Percentiles rank a stretch among this genome's conserved stretches.
Conservation (phyloP, 1,140 invertebrate species). For the Lordiphosa mommai region DNA sequence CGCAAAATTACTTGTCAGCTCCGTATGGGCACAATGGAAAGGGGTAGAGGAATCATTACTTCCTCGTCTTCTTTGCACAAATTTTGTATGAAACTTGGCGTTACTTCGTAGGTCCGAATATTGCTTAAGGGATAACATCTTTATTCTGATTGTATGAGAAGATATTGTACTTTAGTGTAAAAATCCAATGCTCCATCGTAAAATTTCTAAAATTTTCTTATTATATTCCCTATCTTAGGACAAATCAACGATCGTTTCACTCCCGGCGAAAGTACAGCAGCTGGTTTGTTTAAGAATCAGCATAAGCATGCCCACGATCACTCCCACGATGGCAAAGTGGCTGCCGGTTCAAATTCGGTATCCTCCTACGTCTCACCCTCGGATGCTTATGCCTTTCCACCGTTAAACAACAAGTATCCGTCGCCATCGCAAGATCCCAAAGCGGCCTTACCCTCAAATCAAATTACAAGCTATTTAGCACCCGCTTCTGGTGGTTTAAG, state of each 20-base stretch:
- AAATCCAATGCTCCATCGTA: too few species aligned
- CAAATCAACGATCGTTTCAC: slow-evolving; percentile 60
- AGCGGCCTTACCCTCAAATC: slow-evolving; percentile 41
- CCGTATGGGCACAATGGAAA: too few species aligned
- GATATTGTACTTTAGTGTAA: too few species aligned
- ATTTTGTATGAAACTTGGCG: too few species aligned
- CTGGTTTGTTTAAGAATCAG: slow-evolving; percentile 46
- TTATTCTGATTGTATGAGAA: too few species aligned
- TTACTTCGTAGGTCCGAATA: too few species aligned
- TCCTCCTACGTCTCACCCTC: slow-evolving; percentile 51
- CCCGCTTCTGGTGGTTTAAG: slow-evolving; percentile 62
- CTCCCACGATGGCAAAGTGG: slow-evolving; percentile 37
- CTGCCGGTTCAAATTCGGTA: slow-evolving; percentile 48
- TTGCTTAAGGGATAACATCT: too few species aligned
- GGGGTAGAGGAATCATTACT: too few species aligned
- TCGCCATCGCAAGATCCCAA: slow-evolving; percentile 58
- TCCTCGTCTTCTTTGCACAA: too few species aligned
- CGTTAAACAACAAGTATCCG: slow-evolving; percentile 60
- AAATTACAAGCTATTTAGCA: slow-evolving; percentile 63
- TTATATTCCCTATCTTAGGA: slow-evolving; percentile 5
- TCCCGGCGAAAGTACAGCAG: slow-evolving; percentile 63
- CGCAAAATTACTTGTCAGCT: too few species aligned
- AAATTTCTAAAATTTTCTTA: too few species aligned
- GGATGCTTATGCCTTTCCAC: slow-evolving; percentile 72
- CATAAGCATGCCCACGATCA: slow-evolving; percentile 39